A percentile compares a stretch with the other conserved stretches of the same genome.
These are phyloP conservation scores for Macropis europaea DNA, from an alignment of 2,888 invertebrate genomes.

Conservation along the genomic window DNA sequence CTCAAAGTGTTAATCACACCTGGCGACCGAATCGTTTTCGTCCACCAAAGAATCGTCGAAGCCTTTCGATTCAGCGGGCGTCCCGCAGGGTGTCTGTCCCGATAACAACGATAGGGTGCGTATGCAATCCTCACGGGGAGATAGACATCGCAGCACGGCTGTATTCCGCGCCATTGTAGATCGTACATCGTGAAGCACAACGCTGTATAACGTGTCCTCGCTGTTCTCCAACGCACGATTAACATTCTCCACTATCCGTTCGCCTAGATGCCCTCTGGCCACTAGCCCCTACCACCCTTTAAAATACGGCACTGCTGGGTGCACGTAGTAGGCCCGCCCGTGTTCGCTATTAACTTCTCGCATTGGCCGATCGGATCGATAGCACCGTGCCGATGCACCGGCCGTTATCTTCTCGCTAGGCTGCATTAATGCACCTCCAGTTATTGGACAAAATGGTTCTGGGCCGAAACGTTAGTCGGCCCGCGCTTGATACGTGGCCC, in stretches of 20 bases:
- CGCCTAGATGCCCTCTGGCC: slow-evolving; percentile 37
- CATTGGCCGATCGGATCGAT: slow-evolving; percentile 68
- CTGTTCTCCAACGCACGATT: slow-evolving; percentile 41
- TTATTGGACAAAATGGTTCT: slow-evolving; percentile 74
- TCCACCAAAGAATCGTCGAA: slow-evolving; percentile 5
- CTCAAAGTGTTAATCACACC: neutral
- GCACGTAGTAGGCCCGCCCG: slow-evolving; percentile 31
- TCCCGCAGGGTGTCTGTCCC: slow-evolving; percentile 34
- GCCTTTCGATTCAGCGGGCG: slow-evolving; percentile 1
- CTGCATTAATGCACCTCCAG: slow-evolving; percentile 74
- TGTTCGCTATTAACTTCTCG: slow-evolving; percentile 67
- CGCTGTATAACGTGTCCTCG: slow-evolving; percentile 42
- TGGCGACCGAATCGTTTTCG: neutral
- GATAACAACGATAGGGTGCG: slow-evolving; percentile 37
- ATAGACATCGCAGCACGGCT: slow-evolving; percentile 34
- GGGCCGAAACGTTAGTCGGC: slow-evolving; percentile 36
- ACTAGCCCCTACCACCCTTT: slow-evolving; percentile 35
- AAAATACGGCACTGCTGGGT: slow-evolving; percentile 57
- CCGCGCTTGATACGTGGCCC: slow-evolving; percentile 28
- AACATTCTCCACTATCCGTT: slow-evolving; percentile 34
- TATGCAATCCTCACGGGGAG: slow-evolving; percentile 21
- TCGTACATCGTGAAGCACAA: slow-evolving; percentile 42
- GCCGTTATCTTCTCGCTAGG: slow-evolving; percentile 74
- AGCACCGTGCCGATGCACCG: slow-evolving; percentile 59
- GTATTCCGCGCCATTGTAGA: slow-evolving; percentile 40